Conservation (phyloP, 2,888 invertebrate genomes). For the Plebejus anna region DNA sequence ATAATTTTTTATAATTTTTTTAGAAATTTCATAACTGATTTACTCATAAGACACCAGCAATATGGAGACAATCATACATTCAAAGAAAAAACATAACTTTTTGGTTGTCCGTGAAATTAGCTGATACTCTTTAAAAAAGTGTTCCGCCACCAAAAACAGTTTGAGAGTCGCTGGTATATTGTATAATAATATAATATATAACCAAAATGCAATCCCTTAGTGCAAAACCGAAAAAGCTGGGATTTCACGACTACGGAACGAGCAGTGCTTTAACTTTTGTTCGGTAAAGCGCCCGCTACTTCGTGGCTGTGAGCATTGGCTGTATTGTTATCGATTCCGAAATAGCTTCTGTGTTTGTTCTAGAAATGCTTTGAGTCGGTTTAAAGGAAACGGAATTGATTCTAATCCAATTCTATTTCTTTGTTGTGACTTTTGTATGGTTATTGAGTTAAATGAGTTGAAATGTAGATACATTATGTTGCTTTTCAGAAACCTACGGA, state of each 20-base stretch:
- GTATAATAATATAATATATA: background rate
- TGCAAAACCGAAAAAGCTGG: constrained; percentile 25
- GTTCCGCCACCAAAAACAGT: no score
- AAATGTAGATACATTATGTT: background rate
- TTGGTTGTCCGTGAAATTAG: no score
- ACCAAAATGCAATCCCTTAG: background rate
- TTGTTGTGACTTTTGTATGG: background rate
- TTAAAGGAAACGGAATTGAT: constrained; percentile 22
- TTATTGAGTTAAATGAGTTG: background rate
- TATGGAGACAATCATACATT: no score
- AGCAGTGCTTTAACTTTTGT: constrained; percentile 22
- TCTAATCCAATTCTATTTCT: background rate
- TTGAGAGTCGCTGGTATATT: no score
- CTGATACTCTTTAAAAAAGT: no score
- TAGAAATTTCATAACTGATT: no score
- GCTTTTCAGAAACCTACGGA: no score
- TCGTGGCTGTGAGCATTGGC: constrained; percentile 35
- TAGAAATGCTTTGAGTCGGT: constrained; percentile 25
- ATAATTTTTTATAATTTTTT: no score
- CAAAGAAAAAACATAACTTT: no score
- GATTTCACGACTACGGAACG: constrained; percentile 24
- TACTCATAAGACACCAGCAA: no score
- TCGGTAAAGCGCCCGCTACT: constrained; percentile 27
- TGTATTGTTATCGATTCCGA: constrained; percentile 34
- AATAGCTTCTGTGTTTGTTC: constrained; percentile 31